These are phyloP conservation scores for Chrosomus eos DNA, from an alignment of 2,797 vertebrate species.

Conservation along the genomic window DNA sequence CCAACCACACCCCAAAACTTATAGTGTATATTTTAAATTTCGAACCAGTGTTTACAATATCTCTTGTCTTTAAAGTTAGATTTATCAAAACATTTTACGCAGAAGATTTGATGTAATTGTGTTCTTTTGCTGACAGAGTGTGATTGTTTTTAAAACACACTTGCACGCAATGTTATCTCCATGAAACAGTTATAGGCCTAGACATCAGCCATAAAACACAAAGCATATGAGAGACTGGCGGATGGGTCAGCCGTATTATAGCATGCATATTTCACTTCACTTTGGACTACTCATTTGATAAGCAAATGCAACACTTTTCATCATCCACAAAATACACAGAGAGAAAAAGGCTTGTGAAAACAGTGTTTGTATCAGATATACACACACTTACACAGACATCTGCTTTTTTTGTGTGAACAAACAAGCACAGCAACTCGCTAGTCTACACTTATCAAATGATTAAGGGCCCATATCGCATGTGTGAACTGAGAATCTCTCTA, in stretches of 20 bases:
- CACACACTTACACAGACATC: background rate
- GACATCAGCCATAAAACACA: constrained; percentile 33
- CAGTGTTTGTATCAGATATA: background rate
- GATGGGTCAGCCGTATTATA: background rate
- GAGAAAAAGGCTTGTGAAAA: background rate
- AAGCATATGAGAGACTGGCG: background rate
- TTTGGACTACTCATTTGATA: constrained; percentile 61
- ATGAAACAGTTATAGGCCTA: background rate
- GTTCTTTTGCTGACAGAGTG: background rate
- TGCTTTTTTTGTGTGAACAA: background rate
- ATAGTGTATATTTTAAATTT: background rate
- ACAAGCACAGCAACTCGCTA: background rate
- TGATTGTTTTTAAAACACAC: background rate
- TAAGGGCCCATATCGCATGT: background rate
- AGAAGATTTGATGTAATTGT: background rate
- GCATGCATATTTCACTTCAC: background rate
- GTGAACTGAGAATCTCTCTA: constrained; percentile 11
- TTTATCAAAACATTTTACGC: background rate
- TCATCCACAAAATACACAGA: background rate
- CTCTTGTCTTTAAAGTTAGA: background rate
- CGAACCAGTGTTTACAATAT: background rate
- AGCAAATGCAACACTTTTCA: constrained; percentile 60
- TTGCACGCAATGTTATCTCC: background rate
- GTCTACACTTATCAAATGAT: background rate
- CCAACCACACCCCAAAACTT: background rate